Conservation (phyloP, 2,113 vertebrate genomes). For the Tapirus terrestris region DNA sequence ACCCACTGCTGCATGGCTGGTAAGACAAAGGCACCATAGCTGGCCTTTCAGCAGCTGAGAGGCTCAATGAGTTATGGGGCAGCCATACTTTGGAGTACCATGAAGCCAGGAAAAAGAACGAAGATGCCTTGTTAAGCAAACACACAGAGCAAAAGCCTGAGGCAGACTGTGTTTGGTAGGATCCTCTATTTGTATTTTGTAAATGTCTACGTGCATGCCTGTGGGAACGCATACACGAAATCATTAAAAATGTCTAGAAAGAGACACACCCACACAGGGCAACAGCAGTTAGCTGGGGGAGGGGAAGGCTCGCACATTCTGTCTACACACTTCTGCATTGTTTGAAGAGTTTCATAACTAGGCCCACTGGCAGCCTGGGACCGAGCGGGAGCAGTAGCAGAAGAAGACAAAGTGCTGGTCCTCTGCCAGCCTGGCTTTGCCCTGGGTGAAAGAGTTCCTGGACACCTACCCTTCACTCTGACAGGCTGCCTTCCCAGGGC, state of each 20-base stretch:
- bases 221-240: fast-evolving
- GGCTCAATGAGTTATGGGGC: fast-evolving
- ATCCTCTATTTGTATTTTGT: background rate
- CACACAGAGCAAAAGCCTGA: background rate
- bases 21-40: background rate
- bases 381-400: background rate
- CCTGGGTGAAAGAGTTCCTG: background rate
- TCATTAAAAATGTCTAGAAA: background rate
- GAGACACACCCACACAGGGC: fast-evolving
- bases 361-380: background rate
- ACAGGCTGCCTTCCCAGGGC: background rate
- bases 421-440: background rate
- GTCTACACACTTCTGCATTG: background rate
- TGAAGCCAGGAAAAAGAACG: background rate
- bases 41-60: background rate
- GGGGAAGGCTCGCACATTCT: background rate
- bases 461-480: too few species aligned
- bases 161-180: too few species aligned
- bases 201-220: background rate
- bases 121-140: background rate
- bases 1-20: fast-evolving
- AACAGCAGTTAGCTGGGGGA: too few species aligned
- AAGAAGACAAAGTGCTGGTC: background rate
- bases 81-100: background rate
- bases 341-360: background rate